Evolutionary conservation across 2,888 invertebrate genomes (phyloP), one percentile per base, ranked within the genome.

Genomic region (Apamea anceps): DNA sequence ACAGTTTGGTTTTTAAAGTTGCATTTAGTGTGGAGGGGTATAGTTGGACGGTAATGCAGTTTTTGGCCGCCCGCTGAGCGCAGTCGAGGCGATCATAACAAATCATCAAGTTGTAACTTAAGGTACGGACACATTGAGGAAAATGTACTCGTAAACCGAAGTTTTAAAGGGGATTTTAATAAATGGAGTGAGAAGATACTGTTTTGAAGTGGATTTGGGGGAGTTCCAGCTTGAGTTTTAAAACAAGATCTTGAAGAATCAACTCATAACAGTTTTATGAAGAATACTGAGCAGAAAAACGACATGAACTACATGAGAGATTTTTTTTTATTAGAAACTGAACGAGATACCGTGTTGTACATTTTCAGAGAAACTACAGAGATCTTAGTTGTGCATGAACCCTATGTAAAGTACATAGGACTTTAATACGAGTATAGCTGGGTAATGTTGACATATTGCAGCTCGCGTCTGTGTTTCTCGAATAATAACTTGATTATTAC

Each of bases 71-170:
- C 96, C 93, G 95, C 94, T 93, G 96, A 89, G 96, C 91, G 92
- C 92, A 91, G 91, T 91, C 90, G 91, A 91, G 92, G 95, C 93
- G 96, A 96, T 96, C 96, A 95, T 95, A 96, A 96, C 96, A 96
- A 96, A 96, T 96, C 96, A 95, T 94, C 93, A 91, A 90, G 92
- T 92, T 92, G 91, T 92, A 92, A 86, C 85, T 90, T 90, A 92
- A 90, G 93, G 90, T 81, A 81, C 75, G 86, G 80, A 88, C 88
- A 93, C 90, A 93, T 84, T 88, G 88, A 77, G 65, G 63, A 65
- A 70, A 80, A 57, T 74, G 68, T 82, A 78, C 6, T 28, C 42
- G 32, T 80, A 73, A 85, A 86, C 77, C 72, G 68, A 75, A 82
- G 77, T 87, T 80, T 75, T 81, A 67, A 80, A 82, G 25, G 48